Percentiles rank a stretch among this genome's conserved stretches.
Evolutionary conservation across 2,113 vertebrate species (phyloP).

Genomic region (Myrmecophaga tridactyla): DNA sequence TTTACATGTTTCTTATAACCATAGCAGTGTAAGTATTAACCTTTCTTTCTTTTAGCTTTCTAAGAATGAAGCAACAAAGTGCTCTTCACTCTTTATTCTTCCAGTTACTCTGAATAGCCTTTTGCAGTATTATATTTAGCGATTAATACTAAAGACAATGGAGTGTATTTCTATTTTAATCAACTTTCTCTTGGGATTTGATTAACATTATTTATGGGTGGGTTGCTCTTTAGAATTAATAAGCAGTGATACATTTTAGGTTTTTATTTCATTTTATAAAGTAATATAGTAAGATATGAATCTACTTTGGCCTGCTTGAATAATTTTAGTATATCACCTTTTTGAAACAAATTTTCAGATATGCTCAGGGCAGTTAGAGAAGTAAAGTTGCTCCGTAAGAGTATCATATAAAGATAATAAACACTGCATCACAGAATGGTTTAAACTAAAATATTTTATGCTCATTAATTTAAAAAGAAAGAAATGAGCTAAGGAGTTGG

Average conservation of each 20-base stretch:
- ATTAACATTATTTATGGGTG: too few relatives aligned
- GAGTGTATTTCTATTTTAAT: background rate
- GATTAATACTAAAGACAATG: background rate
- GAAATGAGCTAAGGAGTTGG: background rate
- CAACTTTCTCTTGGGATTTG: background rate
- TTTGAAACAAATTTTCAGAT: background rate
- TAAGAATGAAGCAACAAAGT: background rate
- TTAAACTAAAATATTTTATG: background rate
- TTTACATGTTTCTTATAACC: slow-evolving; percentile 90
- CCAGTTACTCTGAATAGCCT: background rate
- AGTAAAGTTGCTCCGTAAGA: background rate
- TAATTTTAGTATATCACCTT: background rate
- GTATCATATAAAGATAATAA: background rate
- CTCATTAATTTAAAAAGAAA: background rate
- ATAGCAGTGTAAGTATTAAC: slow-evolving; percentile 87
- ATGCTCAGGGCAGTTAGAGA: background rate
- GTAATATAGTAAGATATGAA: background rate
- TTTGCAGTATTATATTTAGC: background rate
- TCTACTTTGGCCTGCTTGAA: background rate
- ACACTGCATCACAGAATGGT: background rate
- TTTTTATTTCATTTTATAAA: background rate
- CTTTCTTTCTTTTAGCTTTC: background rate
- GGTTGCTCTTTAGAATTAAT: too few relatives aligned
- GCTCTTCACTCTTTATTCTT: background rate
- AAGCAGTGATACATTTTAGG: background rate